Conservation (phyloP, 2,888 invertebrate species). For the Macrosiphum euphorbiae region DNA sequence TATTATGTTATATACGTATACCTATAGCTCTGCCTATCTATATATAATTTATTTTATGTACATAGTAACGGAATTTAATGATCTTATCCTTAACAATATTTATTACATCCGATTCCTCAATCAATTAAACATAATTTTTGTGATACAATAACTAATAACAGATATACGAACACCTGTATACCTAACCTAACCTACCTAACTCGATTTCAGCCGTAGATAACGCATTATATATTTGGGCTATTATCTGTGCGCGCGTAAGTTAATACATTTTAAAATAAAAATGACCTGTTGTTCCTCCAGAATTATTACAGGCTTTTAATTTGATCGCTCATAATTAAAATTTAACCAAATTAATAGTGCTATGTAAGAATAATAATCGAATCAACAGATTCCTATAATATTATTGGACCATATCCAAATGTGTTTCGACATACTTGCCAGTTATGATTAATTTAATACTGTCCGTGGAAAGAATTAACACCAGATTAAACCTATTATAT, state of each 20-base stretch:
- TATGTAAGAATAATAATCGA: neutral
- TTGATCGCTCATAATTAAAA: neutral
- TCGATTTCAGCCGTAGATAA: neutral
- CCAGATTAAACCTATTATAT: neutral
- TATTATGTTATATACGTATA: neutral
- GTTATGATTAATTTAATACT: neutral
- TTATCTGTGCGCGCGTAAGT: neutral
- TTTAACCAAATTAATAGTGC: neutral
- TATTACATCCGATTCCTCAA: slow-evolving; percentile 35
- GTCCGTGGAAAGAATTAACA: neutral
- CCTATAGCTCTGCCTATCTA: neutral
- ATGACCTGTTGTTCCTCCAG: neutral
- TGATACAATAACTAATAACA: neutral
- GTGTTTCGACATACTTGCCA: neutral
- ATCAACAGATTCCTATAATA: neutral
- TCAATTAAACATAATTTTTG: slow-evolving; percentile 30
- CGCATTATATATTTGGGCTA: neutral
- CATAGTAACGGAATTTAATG: neutral
- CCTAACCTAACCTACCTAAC: neutral
- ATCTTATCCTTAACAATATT: slow-evolving; percentile 34
- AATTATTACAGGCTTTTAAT: neutral
- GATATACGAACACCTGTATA: neutral
- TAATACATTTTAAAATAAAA: neutral
- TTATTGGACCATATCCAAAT: neutral
- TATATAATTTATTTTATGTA: slow-evolving; percentile 17